These are phyloP conservation scores for Drosophila albomicans DNA, from an alignment of 1,140 invertebrate genomes.

Conservation along the genomic window DNA sequence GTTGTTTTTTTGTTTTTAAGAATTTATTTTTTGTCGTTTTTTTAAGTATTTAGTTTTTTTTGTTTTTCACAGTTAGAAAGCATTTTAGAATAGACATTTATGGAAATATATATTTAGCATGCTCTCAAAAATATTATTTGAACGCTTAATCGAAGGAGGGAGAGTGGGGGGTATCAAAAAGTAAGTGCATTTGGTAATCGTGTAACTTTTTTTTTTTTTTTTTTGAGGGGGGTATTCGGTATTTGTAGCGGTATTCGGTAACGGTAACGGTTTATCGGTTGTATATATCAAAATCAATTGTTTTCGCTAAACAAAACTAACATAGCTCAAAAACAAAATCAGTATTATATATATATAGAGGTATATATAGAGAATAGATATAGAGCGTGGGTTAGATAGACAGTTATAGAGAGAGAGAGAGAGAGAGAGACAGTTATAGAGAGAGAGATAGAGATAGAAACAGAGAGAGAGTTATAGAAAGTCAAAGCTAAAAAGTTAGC, in stretches of 20 bases:
- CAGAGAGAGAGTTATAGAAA: neutral
- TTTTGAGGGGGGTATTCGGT: constrained; percentile 25
- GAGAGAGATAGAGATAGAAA: constrained; percentile 33
- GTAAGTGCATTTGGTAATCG: constrained; percentile 68
- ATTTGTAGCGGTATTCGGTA: constrained; percentile 5
- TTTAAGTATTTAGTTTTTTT: constrained; percentile 34
- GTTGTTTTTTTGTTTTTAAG: constrained; percentile 21
- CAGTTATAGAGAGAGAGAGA: constrained; percentile 17
- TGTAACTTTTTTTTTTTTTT: constrained; percentile 48
- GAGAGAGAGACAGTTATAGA: constrained; percentile 26
- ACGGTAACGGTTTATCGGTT: constrained; percentile 23
- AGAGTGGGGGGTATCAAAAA: constrained; percentile 61
- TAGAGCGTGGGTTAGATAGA: constrained; percentile 58
- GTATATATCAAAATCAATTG: constrained; percentile 62
- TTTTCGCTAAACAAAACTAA: constrained; percentile 78
- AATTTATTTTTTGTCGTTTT: constrained; percentile 50
- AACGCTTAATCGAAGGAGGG: constrained; percentile 78
- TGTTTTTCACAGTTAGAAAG: constrained; percentile 53
- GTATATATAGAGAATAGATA: constrained; percentile 59
- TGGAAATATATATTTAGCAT: constrained; percentile 84
- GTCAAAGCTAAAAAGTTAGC: constrained; percentile 22
- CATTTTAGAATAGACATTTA: constrained; percentile 83
- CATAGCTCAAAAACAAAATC: constrained; percentile 80
- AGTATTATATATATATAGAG: constrained; percentile 59
- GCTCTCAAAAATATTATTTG: constrained; percentile 82